Conservation (phyloP, 2,888 invertebrate species). For the Alviniconcha strummeri region DNA sequence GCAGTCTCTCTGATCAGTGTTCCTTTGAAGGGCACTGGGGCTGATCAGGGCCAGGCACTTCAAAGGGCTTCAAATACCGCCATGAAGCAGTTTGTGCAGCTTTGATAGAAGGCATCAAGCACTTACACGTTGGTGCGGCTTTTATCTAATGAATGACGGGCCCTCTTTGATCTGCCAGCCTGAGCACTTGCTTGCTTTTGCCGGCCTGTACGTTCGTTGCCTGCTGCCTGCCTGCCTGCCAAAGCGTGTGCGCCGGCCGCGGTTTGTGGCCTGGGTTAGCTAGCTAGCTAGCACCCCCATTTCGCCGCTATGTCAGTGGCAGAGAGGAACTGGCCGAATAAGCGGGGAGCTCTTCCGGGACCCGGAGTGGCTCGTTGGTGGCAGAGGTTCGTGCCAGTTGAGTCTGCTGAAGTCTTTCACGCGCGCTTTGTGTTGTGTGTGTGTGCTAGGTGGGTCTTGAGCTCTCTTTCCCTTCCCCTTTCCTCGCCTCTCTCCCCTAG, state of each 20-base stretch:
- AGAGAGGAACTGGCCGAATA: not conserved
- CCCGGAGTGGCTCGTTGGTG: constrained; percentile 15
- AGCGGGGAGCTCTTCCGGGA: constrained; percentile 14
- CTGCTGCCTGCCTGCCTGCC: constrained; percentile 10
- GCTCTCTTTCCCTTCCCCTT: not conserved
- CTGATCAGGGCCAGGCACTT: constrained; percentile 36
- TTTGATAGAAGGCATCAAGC: constrained; percentile 43
- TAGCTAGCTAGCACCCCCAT: too few species aligned
- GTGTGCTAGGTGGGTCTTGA: too few species aligned
- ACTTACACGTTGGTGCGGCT: constrained; percentile 41
- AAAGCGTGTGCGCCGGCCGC: constrained; percentile 2
- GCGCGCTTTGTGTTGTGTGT: not conserved
- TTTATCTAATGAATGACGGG: constrained; percentile 42
- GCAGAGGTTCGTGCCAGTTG: constrained; percentile 28
- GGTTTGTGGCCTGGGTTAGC: constrained; percentile 5
- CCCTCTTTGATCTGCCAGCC: constrained; percentile 40
- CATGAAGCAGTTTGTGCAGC: constrained; percentile 45
- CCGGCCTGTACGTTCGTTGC: not conserved
- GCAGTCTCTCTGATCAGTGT: constrained; percentile 33
- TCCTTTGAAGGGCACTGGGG: constrained; percentile 38
- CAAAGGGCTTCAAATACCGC: constrained; percentile 40
- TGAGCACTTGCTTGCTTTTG: constrained; percentile 33
- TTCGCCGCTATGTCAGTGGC: not conserved
- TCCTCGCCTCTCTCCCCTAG: not conserved
- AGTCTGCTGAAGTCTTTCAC: constrained; percentile 16